Percentiles rank a stretch among this genome's conserved stretches.
phyloP scores from a whole-genome alignment of 1,140 invertebrate genomes.

The Diachasma alloeum region DNA sequence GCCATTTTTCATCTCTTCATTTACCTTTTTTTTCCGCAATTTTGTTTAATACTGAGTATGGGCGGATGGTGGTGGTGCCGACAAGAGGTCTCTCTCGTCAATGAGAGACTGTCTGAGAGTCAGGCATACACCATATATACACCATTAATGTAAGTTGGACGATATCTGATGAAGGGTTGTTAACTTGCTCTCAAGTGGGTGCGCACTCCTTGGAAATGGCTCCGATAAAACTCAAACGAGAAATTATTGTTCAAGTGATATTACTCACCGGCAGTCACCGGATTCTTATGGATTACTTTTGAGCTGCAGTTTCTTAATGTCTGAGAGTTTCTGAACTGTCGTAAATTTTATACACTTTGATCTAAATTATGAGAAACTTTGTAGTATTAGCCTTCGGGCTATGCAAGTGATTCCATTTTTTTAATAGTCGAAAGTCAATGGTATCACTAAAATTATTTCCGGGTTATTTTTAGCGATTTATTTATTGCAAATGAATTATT shows the following conservation, averaged over 20 bases:
- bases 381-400: too few relatives aligned
- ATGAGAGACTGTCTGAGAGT: background rate
- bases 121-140: background rate
- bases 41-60: background rate
- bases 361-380: background rate
- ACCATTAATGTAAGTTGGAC: conserved; percentile 43
- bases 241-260: conserved; percentile 3
- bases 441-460: background rate
- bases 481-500: too few relatives aligned
- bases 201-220: background rate
- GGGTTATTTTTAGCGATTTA: too few relatives aligned
- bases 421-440: background rate
- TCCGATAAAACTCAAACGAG: conserved; percentile 5
- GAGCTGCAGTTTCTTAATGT: background rate
- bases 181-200: background rate
- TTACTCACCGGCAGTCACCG: background rate
- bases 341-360: background rate
- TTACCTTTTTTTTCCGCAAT: background rate
- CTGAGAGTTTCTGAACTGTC: background rate
- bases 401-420: background rate
- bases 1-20: conserved; percentile 1
- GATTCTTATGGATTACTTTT: background rate
- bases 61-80: background rate
- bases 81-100: background rate
- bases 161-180: conserved; percentile 48